Base-by-base conservation (phyloP, 64 coral and sea anemone genomes). In the Pocillopora damicornis region DNA sequence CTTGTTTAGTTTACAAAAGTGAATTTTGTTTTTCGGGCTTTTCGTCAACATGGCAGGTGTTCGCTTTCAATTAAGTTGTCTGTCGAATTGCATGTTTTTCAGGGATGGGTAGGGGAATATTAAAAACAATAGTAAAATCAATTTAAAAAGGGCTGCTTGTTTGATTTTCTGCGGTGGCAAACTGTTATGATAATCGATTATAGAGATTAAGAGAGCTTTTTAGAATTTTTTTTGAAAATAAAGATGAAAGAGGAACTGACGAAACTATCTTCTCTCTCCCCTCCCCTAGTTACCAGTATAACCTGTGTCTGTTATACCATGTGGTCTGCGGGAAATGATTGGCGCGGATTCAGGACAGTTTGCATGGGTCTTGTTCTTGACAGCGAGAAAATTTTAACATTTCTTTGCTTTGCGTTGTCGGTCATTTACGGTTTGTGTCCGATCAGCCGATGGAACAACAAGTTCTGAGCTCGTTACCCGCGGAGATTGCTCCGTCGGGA, bases 271-370 rank as follows among this genome's bases (percentile, higher is more conserved):
- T 16, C 61, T 45, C 81, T 42, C 37, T 85, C 81, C 37, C 81
- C 37, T 85, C 63, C 35, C 64, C 14, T 0, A 0, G 18, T 4
- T 8, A 11, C 22, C 1, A 67, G 65, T 14, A 22, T 35, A 16
- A 0, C 14, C 18, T 73, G 38, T 73, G 81, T 22, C 81, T 73
- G 65, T 65, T 18, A 22, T 85, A 67, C 81, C 81, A 72, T 35
- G 81, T 73, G 81, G 81, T 73, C 81, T 35, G 81, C 81, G 81
- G 81, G 72, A 38, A 56, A 73, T 42, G 35, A 85, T 71, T 67
- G 80, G 80, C 81, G 81, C 64, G 81, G 67, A 71, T 71, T 85
- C 81, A 2, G 81, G 64, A 73, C 38, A 73, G 81, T 85, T 85
- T 85, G 64, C 11, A 37, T 67, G 63, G 17, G 13, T 35, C 68